A percentile compares a stretch with the other conserved stretches of the same genome.
Evolutionary conservation across 2,113 vertebrate species (phyloP).

Genomic region (Vireo altiloquus): DNA sequence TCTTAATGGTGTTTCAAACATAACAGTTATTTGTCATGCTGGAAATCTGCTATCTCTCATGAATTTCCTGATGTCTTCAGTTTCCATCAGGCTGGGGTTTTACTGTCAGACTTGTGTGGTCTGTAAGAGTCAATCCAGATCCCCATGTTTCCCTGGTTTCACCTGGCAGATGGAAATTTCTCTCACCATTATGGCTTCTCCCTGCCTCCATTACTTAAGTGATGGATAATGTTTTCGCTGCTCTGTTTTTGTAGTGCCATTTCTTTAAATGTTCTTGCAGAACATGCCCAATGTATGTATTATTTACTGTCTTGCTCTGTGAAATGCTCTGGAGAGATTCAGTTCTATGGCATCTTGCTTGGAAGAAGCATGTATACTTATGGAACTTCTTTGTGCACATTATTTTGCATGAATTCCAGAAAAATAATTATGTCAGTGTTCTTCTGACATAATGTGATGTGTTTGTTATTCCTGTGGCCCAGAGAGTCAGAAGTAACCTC

Average conservation of each 20-base stretch:
- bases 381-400: background rate
- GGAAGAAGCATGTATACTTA: background rate
- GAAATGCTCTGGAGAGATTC: background rate
- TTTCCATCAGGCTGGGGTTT: background rate
- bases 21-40: background rate
- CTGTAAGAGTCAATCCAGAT: background rate
- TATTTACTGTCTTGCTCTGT: background rate
- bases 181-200: background rate
- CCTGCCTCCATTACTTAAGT: background rate
- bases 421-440: background rate
- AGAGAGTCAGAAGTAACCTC: background rate
- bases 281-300: background rate
- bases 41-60: background rate
- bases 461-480: background rate
- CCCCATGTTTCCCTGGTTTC: background rate
- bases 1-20: background rate
- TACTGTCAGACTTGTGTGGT: background rate
- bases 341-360: background rate
- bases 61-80: background rate
- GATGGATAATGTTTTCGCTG: background rate
- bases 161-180: background rate
- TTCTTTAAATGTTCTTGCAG: background rate
- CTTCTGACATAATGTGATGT: background rate
- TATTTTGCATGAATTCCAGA: background rate
- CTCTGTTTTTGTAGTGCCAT: background rate